Base-by-base conservation (phyloP, 2,113 vertebrate species). In the Colaptes auratus region DNA sequence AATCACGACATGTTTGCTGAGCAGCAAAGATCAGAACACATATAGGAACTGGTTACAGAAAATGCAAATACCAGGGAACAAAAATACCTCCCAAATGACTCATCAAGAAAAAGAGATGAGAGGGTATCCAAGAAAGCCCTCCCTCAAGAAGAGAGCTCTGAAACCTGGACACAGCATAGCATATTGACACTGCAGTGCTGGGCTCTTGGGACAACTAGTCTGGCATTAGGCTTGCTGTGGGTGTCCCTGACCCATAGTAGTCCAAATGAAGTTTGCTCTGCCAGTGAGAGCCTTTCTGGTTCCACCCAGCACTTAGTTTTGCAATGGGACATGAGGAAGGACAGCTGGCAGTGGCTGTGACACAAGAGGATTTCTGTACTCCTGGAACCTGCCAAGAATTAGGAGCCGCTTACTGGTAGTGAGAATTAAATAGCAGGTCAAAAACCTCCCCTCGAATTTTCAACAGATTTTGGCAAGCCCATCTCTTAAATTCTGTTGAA, bases 21-120 rank as follows among this genome's bases (percentile, higher is more conserved):
- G 95, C 96, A 96, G 95, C 64, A 97, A 95, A 95, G 82, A 96
- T 96, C 91, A 90, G 82, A 90, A 93, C 90, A 58, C 67, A 46
- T 81, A 86, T 94, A 95, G 75, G 83, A 94, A 64, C 70, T 19
- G 58, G 75, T 71, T 74, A 92, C 50, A 92, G 90, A 88, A 93
- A 95, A 93, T 77, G 48, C 63, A 84, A 92, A 84, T 91, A 86
- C 84, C 89, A 95, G 67, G 53, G 66, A 89, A 89, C 91, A 93
- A 95, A 94, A 96, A 89, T 93, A 92, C 85, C 71, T 94, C 86
- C 64, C n/a, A 78, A 72, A 66, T 89, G 90, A 95, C 73, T 96
- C 95, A 95, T 30, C 74, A 63, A 0, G 4, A 91, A 77, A 61
- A 86, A 89, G 72, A 82, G 56, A 88, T 73, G 52, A 88, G 78